Conservation (phyloP, 2,888 invertebrate genomes). For the Xanthia togata region DNA sequence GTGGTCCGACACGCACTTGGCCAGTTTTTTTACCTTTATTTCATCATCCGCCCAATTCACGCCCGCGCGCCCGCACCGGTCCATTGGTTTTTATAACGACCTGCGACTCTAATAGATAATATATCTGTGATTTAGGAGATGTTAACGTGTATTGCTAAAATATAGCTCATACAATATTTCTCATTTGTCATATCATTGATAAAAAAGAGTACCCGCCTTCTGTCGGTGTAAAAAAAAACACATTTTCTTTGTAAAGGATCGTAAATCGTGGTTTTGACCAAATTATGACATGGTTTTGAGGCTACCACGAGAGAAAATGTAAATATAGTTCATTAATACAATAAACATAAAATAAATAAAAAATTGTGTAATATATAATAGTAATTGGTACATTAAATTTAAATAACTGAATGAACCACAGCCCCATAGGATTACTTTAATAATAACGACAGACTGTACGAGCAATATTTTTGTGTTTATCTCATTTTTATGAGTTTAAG, state of each 20-base stretch:
- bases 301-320: constrained; percentile 21
- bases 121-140: constrained; percentile 46
- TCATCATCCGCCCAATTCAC: constrained; percentile 74
- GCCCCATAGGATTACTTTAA: constrained; percentile 76
- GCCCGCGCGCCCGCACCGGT: constrained; percentile 71
- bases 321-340: constrained; percentile 58
- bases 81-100: constrained; percentile 72
- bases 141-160: constrained; percentile 27
- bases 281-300: constrained; percentile 25
- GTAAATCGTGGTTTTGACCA: not conserved
- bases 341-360: constrained; percentile 40
- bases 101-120: constrained; percentile 58
- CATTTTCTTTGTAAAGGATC: not conserved
- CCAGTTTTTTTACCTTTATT: constrained; percentile 75
- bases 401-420: constrained; percentile 74
- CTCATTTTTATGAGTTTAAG: constrained; percentile 88
- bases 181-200: not conserved
- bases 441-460: constrained; percentile 82
- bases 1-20: too few relatives aligned
- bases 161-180: not conserved
- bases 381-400: constrained; percentile 63
- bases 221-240: not conserved
- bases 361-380: constrained; percentile 8
- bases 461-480: constrained; percentile 88
- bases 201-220: not conserved